These are phyloP conservation scores for Drosophila nasuta DNA, from an alignment of 1,140 invertebrate species.

Conservation along the genomic window DNA sequence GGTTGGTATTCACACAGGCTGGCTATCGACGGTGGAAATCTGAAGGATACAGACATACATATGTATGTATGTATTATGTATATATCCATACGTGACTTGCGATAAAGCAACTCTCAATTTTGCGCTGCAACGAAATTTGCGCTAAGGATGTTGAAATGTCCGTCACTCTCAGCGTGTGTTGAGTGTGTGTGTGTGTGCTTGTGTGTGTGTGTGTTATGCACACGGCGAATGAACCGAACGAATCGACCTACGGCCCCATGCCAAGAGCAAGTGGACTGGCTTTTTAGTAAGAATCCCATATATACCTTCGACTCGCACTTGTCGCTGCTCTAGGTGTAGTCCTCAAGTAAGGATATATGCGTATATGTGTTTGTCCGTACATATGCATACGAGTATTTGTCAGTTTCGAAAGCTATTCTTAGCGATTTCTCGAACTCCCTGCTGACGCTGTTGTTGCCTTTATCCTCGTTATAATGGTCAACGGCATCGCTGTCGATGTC, in stretches of 20 bases:
- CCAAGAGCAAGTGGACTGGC: conserved; percentile 40
- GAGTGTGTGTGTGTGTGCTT: conserved; percentile 20
- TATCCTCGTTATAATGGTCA: conserved; percentile 42
- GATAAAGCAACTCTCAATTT: conserved; percentile 81
- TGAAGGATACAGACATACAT: conserved; percentile 66
- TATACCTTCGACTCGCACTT: conserved; percentile 29
- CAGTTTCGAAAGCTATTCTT: conserved; percentile 68
- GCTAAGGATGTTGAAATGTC: conserved; percentile 71
- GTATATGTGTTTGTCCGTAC: conserved; percentile 29
- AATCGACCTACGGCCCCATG: conserved; percentile 41
- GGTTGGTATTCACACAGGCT: conserved; percentile 9
- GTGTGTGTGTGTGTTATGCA: conserved; percentile 31
- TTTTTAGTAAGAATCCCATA: conserved; percentile 53
- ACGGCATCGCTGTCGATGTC: background rate
- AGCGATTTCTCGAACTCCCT: conserved; percentile 51
- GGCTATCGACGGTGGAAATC: conserved; percentile 69
- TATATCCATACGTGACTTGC: conserved; percentile 45
- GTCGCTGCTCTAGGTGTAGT: conserved; percentile 49
- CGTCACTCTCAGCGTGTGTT: conserved; percentile 35
- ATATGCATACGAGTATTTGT: conserved; percentile 53
- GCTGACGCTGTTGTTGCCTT: conserved; percentile 55
- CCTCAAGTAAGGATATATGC: background rate
- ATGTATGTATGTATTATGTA: no score
- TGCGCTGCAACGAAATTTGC: conserved; percentile 76
- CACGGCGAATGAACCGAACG: conserved; percentile 45